Evolutionary conservation across 2,888 invertebrate genomes (phyloP).

Genomic region (Dicyrtoma fusca): DNA sequence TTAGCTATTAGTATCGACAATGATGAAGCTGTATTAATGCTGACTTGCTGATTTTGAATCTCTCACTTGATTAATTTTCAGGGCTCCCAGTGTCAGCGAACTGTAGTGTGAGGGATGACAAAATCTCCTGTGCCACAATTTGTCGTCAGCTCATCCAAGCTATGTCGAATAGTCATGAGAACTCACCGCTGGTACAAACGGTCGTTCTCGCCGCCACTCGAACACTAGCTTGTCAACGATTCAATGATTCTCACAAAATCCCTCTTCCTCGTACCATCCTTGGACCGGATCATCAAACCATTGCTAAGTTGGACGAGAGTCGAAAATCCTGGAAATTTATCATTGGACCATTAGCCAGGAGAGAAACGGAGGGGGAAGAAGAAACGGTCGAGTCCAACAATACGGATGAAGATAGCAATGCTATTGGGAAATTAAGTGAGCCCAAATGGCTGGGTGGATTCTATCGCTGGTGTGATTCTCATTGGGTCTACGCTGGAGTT

Average conservation of each 20-base stretch:
- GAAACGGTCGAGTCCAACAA: not conserved
- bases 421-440: constrained; percentile 34
- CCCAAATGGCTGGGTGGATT: constrained; percentile 56
- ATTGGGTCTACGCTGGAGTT: constrained; percentile 51
- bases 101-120: constrained; percentile 49
- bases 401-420: not conserved
- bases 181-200: constrained; percentile 54
- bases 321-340: constrained; percentile 52
- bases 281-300: constrained; percentile 40
- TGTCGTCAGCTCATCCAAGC: constrained; percentile 54
- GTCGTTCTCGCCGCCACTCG: constrained; percentile 53
- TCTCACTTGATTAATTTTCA: no score
- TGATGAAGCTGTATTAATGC: no score
- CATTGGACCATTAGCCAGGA: constrained; percentile 38
- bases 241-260: constrained; percentile 51
- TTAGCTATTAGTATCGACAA: no score
- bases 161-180: constrained; percentile 52
- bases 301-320: constrained; percentile 47
- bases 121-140: constrained; percentile 51
- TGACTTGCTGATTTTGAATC: no score
- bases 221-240: constrained; percentile 54
- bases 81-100: constrained; percentile 54
- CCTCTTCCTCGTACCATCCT: constrained; percentile 52
- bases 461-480: constrained; percentile 55
- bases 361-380: constrained; percentile 35